Conservation (phyloP, 2,113 vertebrate species). For the Edolisoma coerulescens region DNA sequence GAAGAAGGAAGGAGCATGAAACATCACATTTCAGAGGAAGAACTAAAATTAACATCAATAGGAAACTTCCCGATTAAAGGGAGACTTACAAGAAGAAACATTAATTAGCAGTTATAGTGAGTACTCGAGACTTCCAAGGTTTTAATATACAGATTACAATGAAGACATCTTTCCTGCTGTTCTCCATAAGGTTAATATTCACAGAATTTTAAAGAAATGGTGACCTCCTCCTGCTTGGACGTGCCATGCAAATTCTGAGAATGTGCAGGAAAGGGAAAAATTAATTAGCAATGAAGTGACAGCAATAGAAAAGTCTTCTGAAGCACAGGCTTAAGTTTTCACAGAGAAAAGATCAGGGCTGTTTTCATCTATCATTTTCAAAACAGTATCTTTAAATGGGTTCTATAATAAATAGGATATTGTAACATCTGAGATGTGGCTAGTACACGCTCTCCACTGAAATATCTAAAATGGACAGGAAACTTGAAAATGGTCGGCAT, state of each 20-base stretch:
- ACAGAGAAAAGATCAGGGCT: background rate
- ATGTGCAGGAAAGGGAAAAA: background rate
- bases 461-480: background rate
- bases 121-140: background rate
- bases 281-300: background rate
- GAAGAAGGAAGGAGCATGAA: background rate
- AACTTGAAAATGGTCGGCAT: background rate
- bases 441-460: background rate
- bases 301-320: background rate
- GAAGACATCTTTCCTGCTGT: background rate
- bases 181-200: background rate
- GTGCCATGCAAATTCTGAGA: background rate
- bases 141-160: background rate
- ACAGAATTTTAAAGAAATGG: background rate
- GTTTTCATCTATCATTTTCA: background rate
- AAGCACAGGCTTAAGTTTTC: background rate
- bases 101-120: background rate
- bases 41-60: background rate
- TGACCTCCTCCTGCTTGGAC: background rate
- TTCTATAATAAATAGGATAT: conserved; percentile 14
- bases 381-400: background rate
- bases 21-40: background rate
- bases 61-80: background rate
- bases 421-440: background rate
- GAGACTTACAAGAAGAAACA: background rate